These are phyloP conservation scores for Julus scanicus DNA, from an alignment of 2,888 invertebrate genomes.

Conservation along the genomic window DNA sequence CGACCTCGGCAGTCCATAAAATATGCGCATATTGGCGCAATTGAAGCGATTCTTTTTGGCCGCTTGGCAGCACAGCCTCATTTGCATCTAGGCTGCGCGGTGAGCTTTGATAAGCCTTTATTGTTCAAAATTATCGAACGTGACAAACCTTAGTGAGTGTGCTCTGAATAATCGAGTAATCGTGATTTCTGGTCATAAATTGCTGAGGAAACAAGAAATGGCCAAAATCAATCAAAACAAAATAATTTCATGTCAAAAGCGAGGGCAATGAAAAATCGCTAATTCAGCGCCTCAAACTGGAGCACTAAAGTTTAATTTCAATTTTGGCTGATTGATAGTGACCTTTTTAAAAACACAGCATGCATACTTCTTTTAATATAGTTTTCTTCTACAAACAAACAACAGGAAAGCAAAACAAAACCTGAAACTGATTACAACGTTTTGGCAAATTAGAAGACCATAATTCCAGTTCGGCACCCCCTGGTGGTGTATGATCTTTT, in stretches of 20 bases:
- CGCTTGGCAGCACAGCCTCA: neutral
- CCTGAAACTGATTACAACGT: too few relatives aligned
- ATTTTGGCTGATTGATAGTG: too few relatives aligned
- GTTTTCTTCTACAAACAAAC: too few relatives aligned
- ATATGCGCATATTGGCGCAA: neutral
- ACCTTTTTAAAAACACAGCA: too few relatives aligned
- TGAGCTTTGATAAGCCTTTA: neutral
- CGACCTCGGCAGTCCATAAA: neutral
- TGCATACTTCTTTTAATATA: too few relatives aligned
- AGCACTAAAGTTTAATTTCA: too few relatives aligned
- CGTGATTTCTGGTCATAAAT: neutral
- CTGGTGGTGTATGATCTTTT: too few relatives aligned
- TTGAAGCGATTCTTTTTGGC: neutral
- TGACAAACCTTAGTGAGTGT: neutral
- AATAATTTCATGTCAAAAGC: neutral
- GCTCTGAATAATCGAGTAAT: neutral
- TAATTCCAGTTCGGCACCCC: too few relatives aligned
- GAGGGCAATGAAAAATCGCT: neutral
- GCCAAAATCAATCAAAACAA: neutral
- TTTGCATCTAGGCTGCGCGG: neutral
- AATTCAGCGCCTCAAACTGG: too few relatives aligned
- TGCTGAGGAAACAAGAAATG: neutral
- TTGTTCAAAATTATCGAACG: constrained; percentile 32
- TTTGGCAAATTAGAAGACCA: too few relatives aligned
- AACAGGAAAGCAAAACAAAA: too few relatives aligned